phyloP scores from a whole-genome alignment of 2,888 invertebrate genomes.

The Antheraea yamamai region DNA sequence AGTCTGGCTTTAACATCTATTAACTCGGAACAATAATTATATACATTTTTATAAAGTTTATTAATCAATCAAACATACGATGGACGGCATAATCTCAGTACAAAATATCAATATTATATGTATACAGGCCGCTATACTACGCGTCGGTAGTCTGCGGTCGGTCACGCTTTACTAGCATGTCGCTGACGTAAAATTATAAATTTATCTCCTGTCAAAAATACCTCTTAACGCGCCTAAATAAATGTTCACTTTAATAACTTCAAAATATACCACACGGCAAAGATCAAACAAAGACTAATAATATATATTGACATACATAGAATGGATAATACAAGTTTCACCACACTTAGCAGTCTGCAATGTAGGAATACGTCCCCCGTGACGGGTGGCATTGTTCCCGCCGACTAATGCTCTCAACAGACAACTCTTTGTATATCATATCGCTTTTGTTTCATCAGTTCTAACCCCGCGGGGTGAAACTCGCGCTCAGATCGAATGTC shows the following conservation, averaged over 20 bases:
- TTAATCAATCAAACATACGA: too few species aligned
- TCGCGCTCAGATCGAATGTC: not conserved
- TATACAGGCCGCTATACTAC: too few species aligned
- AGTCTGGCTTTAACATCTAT: too few species aligned
- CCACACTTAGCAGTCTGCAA: not conserved
- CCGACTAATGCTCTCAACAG: slow-evolving; percentile 2
- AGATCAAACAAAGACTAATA: not conserved
- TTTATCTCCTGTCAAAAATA: too few species aligned
- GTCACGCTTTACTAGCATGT: too few species aligned
- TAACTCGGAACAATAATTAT: too few species aligned
- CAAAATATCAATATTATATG: too few species aligned
- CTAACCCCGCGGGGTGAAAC: not conserved
- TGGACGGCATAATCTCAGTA: too few species aligned
- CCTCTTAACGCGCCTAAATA: too few species aligned
- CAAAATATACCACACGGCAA: not conserved
- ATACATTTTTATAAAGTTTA: too few species aligned
- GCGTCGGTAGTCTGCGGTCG: too few species aligned
- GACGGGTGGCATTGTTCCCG: slow-evolving; percentile 4
- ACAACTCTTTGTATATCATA: slow-evolving; percentile 10
- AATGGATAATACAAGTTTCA: not conserved
- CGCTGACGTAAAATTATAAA: too few species aligned
- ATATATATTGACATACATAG: not conserved
- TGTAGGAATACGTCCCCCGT: not conserved
- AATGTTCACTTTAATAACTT: not conserved
- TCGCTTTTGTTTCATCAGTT: slow-evolving; percentile 1